Base-by-base conservation (phyloP, 2,888 invertebrate species). In the Chorisops tibialis region DNA sequence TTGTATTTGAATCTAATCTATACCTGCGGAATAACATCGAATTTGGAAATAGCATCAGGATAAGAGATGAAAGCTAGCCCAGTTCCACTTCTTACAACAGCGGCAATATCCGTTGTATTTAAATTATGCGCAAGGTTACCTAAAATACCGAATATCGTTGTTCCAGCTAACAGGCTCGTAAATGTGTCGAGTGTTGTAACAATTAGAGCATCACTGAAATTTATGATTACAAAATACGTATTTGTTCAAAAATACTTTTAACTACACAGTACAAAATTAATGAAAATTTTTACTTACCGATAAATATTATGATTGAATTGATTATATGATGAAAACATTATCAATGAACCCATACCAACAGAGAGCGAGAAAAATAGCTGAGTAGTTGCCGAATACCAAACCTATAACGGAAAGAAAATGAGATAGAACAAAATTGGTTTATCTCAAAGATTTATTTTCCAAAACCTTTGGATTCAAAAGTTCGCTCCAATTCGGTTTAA, bases 11-110 rank as follows among this genome's bases (percentile, higher is more conserved):
- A 21, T 54, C 43, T 47, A 11, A 39, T 54, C 22, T 71, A 70
- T 71, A 87, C 86, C 82, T 91, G 91, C 1, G 91, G 91, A 7
- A 87, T 82, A 12, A 82, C 77, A 38, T 83, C 80, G 67, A 92
- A 89, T 70, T 89, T 86, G 0, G 89, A 83, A 59, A 92, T 85
- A 1, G 91, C 91, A 71, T 91, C 90, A 1, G 92, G 92, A 74
- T 92, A 92, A 0, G 90, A 91, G 61, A 92, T 83, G 71, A 92
- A 92, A 1, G 92, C 91, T 52, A 92, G 76, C 0, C 90, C 89
- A 0, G 89, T 85, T 7, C 91, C 91, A 24, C 87, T 86, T 3
- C 86, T 85, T 1, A 91, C 84, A 1, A 89, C 87, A 0, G 82
- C 76, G 0, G 78, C 71, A 2, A 89, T 84, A 9, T 85, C 83